Conservation (phyloP, 2,888 invertebrate species). For the Sarcophaga variegata region DNA sequence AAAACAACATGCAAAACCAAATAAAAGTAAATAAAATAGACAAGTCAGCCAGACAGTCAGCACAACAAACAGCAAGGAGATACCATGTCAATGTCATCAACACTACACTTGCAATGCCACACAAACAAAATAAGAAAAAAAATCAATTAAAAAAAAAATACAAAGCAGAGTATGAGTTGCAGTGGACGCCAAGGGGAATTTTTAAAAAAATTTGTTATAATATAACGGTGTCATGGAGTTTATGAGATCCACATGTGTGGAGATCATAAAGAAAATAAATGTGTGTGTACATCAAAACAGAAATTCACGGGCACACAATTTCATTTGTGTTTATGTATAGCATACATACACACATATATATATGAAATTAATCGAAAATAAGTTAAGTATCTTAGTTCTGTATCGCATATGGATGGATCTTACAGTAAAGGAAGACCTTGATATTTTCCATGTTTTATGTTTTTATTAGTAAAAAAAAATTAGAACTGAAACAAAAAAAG, state of each 20-base stretch:
- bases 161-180: conserved; percentile 20
- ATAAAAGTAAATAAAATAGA: conserved; percentile 67
- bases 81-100: conserved; percentile 72
- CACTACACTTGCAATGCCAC: conserved; percentile 60
- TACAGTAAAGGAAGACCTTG: conserved; percentile 58
- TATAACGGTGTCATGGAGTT: conserved; percentile 56
- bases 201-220: conserved; percentile 36
- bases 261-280: conserved; percentile 39
- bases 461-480: conserved; percentile 20
- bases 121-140: not conserved
- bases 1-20: conserved; percentile 62
- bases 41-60: conserved; percentile 7
- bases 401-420: conserved; percentile 38
- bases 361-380: not conserved
- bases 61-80: conserved; percentile 42
- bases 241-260: conserved; percentile 66
- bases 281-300: not conserved
- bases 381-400: conserved; percentile 20
- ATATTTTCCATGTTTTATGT: conserved; percentile 41
- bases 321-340: too few species aligned
- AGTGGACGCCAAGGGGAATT: conserved; percentile 57
- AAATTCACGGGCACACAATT: not conserved
- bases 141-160: not conserved
- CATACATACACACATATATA: not conserved
- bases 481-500: not conserved